These are phyloP conservation scores for Tyrophagus putrescentiae DNA, from an alignment of 1,140 invertebrate genomes.

Conservation along the genomic window DNA sequence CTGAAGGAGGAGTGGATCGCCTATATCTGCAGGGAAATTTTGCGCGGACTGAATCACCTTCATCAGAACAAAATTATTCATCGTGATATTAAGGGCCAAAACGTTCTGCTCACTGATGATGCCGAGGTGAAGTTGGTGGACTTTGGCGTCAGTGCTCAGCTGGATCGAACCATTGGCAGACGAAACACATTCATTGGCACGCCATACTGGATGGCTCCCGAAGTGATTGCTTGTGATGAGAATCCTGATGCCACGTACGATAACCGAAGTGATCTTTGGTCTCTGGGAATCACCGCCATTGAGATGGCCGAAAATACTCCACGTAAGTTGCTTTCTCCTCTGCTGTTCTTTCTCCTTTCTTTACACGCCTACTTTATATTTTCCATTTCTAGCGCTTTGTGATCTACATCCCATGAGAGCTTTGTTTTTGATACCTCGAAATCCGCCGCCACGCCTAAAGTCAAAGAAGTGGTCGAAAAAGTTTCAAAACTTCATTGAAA, in stretches of 20 bases:
- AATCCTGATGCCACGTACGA: constrained; percentile 99
- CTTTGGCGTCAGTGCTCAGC: constrained; percentile 97
- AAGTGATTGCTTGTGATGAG: constrained; percentile 99
- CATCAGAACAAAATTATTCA: constrained; percentile 99
- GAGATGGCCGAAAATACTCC: constrained; percentile 98
- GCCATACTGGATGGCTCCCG: constrained; percentile 78
- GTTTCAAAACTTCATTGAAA: constrained; percentile 78
- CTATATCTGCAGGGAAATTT: constrained; percentile 93
- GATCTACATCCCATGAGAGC: constrained; percentile 99
- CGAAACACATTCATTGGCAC: constrained; percentile 99
- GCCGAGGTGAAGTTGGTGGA: constrained; percentile 99
- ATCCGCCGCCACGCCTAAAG: constrained; percentile 87
- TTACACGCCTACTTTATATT: constrained; percentile 16
- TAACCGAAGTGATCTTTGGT: constrained; percentile 48
- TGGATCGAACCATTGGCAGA: constrained; percentile 94
- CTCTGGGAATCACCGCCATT: constrained; percentile 66
- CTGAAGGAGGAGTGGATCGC: constrained; percentile 99
- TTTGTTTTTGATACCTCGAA: constrained; percentile 93
- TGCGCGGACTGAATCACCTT: constrained; percentile 82
- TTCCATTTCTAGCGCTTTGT: constrained; percentile 41
- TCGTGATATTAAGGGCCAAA: constrained; percentile 99
- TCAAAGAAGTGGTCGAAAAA: constrained; percentile 92
- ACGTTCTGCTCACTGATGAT: constrained; percentile 97
- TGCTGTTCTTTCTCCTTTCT: constrained; percentile 18
- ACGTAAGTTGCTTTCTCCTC: constrained; percentile 47